phyloP scores from a whole-genome alignment of 2,113 vertebrate genomes.

The Microtus oregoni region DNA sequence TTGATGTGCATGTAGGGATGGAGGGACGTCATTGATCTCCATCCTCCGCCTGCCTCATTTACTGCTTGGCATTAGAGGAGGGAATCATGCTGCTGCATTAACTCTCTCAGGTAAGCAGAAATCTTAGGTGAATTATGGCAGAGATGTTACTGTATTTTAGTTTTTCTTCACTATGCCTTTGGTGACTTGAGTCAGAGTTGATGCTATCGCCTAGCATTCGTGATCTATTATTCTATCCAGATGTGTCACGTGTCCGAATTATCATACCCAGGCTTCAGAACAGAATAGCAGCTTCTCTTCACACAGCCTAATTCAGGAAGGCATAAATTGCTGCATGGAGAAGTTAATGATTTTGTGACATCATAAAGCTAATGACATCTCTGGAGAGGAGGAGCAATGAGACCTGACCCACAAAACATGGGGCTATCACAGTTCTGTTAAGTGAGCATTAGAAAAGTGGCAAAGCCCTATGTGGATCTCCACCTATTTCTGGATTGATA shows the following conservation, averaged over 20 bases:
- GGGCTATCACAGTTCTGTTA: background rate
- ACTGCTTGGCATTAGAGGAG: constrained; percentile 10
- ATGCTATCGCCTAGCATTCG: background rate
- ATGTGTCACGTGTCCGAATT: background rate
- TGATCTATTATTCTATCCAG: constrained; percentile 11
- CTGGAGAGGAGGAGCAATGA: background rate
- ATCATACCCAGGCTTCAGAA: background rate
- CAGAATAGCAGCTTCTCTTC: background rate
- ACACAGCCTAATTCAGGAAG: background rate
- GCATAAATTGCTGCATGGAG: background rate
- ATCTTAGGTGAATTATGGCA: constrained; percentile 38
- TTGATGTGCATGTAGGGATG: constrained; percentile 58
- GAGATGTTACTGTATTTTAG: background rate
- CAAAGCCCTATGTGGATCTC: background rate
- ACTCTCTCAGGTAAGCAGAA: constrained; percentile 44
- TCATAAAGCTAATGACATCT: background rate
- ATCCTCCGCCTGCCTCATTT: constrained; percentile 44
- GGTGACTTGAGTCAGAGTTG: background rate
- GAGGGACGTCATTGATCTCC: constrained; percentile 51
- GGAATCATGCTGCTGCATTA: constrained; percentile 13
- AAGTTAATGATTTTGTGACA: constrained; percentile 31
- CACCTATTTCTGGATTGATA: background rate
- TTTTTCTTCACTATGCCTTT: constrained; percentile 27
- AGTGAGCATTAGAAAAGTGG: no score
- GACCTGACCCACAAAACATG: background rate